Percentiles rank a stretch among this genome's conserved stretches.
Conservation (phyloP, 2,113 vertebrate species). For the Antechinus flavipes region DNA sequence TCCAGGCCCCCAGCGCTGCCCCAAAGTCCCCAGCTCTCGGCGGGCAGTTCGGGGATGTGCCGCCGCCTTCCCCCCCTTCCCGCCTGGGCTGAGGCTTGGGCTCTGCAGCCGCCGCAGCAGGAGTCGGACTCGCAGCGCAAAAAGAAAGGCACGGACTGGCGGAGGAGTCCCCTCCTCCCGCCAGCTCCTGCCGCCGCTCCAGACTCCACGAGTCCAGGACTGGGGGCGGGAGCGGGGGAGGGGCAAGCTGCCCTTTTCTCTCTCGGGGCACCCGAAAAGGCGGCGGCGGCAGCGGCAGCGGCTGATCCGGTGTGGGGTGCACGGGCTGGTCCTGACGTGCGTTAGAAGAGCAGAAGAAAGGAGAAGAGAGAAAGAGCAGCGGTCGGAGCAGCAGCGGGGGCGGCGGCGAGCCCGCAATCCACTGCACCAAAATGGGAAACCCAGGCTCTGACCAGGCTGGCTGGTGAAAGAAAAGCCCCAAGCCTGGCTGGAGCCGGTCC, state of each 20-base stretch:
- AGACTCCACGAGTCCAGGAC: neutral
- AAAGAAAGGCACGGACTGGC: neutral
- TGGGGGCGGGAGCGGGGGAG: slow-evolving; percentile 55
- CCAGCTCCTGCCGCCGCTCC: slow-evolving; percentile 6
- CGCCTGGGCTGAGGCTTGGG: neutral
- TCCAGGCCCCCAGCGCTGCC: slow-evolving; percentile 59
- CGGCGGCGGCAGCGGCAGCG: neutral
- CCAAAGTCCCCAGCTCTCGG: slow-evolving; percentile 60
- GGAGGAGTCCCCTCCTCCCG: neutral
- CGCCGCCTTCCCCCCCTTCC: neutral
- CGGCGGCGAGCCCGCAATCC: neutral
- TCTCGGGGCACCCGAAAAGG: neutral
- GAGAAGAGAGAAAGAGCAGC: neutral
- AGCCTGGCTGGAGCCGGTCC: neutral
- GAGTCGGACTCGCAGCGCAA: neutral
- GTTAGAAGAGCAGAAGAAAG: neutral
- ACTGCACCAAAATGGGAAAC: neutral
- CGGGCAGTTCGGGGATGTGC: slow-evolving; percentile 49
- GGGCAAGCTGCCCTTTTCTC: slow-evolving; percentile 17
- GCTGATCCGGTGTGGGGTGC: neutral
- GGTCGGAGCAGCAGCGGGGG: neutral
- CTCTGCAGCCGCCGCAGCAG: neutral
- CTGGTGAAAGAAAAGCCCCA: slow-evolving; percentile 18
- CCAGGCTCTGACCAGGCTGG: neutral
- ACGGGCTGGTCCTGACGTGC: neutral